Conservation (phyloP, 1,140 invertebrate genomes). For the Phymastichus coffea region DNA sequence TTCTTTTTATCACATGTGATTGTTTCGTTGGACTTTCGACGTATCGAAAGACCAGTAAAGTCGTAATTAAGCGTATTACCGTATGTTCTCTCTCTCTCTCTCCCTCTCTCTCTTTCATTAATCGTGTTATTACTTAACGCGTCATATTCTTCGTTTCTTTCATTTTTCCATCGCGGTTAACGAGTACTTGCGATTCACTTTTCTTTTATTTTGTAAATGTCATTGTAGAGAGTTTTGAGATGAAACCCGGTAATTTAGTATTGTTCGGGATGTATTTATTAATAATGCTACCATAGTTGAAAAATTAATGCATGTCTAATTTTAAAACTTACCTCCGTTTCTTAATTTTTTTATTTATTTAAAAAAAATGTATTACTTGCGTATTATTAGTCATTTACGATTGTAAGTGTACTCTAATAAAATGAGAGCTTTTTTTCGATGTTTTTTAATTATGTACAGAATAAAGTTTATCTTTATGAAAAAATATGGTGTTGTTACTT, state of each 20-base stretch:
- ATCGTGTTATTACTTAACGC: background rate
- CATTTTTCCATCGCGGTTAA: too few relatives aligned
- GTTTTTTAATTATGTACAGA: too few relatives aligned
- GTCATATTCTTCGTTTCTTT: slow-evolving; percentile 22
- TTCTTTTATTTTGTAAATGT: slow-evolving; percentile 13
- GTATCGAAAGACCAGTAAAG: too few relatives aligned
- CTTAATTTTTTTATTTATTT: slow-evolving; percentile 16
- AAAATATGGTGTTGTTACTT: too few relatives aligned
- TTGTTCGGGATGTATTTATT: slow-evolving; percentile 17
- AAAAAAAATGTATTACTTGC: slow-evolving; percentile 3
- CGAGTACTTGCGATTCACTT: background rate
- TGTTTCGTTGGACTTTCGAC: slow-evolving; percentile 27
- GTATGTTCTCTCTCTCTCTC: too few relatives aligned
- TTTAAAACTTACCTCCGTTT: too few relatives aligned
- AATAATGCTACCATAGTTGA: slow-evolving; percentile 1
- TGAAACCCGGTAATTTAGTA: background rate
- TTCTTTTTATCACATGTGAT: slow-evolving; percentile 23
- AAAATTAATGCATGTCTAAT: background rate
- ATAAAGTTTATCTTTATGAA: too few relatives aligned
- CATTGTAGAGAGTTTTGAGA: slow-evolving; percentile 7
- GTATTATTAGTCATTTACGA: too few relatives aligned
- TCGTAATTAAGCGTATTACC: too few relatives aligned
- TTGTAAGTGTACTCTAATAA: too few relatives aligned
- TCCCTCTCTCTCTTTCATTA: too few relatives aligned
- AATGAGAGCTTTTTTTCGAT: too few relatives aligned